A percentile compares a stretch with the other conserved stretches of the same genome.
Conservation (phyloP, 2,888 invertebrate genomes). For the Parascotia fuliginaria region DNA sequence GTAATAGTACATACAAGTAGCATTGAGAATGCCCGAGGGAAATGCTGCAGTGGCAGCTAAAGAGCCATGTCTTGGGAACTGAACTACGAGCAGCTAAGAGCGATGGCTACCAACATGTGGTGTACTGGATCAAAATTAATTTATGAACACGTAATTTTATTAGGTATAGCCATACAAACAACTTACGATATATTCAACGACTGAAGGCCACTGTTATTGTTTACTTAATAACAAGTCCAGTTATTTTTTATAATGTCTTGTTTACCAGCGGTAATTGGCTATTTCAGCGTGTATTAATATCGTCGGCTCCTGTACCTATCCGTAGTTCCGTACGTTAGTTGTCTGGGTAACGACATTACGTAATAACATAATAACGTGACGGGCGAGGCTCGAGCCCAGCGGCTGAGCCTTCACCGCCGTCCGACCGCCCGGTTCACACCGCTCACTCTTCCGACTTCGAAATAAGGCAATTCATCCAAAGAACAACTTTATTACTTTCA, state of each 20-base stretch:
- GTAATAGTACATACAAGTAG: too few species aligned
- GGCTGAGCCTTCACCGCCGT: conserved; percentile 5
- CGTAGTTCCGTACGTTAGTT: conserved; percentile 21
- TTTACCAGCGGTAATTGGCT: conserved; percentile 33
- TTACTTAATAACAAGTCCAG: conserved; percentile 13
- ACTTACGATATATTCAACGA: too few species aligned
- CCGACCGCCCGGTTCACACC: conserved; percentile 19
- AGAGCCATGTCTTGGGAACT: too few species aligned
- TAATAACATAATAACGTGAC: conserved; percentile 31
- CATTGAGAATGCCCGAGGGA: too few species aligned
- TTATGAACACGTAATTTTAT: too few species aligned
- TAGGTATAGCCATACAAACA: too few species aligned
- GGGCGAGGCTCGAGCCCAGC: neutral
- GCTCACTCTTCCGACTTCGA: conserved; percentile 61
- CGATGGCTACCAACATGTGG: too few species aligned
- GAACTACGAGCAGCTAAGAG: too few species aligned
- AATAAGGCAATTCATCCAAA: conserved; percentile 73
- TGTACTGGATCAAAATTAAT: too few species aligned
- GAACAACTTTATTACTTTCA: conserved; percentile 78
- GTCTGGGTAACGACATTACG: conserved; percentile 16
- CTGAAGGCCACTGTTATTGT: conserved; percentile 14
- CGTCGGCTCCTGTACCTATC: conserved; percentile 12
- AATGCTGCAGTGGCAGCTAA: too few species aligned
- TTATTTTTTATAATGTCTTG: conserved; percentile 26
- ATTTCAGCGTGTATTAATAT: conserved; percentile 34